Evolutionary conservation across 2,888 invertebrate genomes (phyloP), one percentile per base, ranked within the genome.

Genomic region (Sympetrum striolatum): DNA sequence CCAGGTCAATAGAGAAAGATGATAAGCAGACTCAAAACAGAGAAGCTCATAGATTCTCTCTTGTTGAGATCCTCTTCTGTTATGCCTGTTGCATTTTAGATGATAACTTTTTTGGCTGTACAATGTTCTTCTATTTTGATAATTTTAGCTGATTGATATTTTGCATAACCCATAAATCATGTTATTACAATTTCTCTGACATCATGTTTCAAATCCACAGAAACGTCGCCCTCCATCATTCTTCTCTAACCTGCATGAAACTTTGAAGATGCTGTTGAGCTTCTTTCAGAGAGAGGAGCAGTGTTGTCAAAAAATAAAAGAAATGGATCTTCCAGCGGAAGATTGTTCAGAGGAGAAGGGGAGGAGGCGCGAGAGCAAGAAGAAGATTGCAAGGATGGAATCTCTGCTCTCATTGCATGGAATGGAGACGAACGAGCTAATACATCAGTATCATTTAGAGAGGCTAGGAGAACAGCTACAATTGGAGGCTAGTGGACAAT

Each of bases 201-300:
- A 39, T 39, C 39, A 5, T 39, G 6, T 60, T 6, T 15, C 12
- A 60, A 15, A 60, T 64, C 25, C 73, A 91, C 94, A 97, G 96
- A 98, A 98, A 96, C 96, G 98, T 92, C 96, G 98, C 91, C 98
- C 98, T 2, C 97, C 98, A 25, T 96, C 97, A n/a, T 99, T 98
- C 94, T 99, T 98, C 94, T 96, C 97, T 91, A 98, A 99, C 93
- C 95, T 99, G 91, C 97, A 97, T 92, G 97, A 97, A 92, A 98
- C 98, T 73, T 94, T 99, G 80, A 96, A 96, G 92, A 96, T 98
- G 80, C 96, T 99, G 95, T 96, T 97, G 90, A 96, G 97, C 86
- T 98, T 98, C 92, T 99, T 99, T 95, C 97, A 98, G 93, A 95
- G 96, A 48, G 95, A 95, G 81, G 96, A 96, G 93, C 95, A 95